Percentiles rank a stretch among this genome's conserved stretches.
Conservation (phyloP, 1,140 invertebrate species). For the Caenorhabditis latens region DNA sequence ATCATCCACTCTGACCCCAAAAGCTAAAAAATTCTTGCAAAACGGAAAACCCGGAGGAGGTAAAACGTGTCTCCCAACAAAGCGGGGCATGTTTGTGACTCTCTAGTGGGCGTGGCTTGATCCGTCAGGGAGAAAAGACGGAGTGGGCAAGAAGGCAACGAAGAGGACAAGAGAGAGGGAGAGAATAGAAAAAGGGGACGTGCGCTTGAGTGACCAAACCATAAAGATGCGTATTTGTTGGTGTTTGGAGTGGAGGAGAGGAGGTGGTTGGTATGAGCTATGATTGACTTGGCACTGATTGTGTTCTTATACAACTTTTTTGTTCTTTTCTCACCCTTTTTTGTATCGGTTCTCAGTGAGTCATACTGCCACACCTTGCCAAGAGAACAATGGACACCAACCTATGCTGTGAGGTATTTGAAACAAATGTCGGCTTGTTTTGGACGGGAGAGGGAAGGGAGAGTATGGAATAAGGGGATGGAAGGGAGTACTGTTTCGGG, state of each 20-base stretch:
- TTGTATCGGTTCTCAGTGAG: conserved; percentile 44
- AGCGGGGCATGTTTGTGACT: conserved; percentile 22
- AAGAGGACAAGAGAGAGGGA: not conserved
- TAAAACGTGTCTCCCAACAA: too few species aligned
- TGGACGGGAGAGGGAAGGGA: too few species aligned
- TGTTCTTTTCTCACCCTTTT: not conserved
- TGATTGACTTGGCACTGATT: not conserved
- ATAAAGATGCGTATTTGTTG: conserved; percentile 34
- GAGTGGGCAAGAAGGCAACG: not conserved
- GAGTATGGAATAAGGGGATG: too few species aligned
- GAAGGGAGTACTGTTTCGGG: too few species aligned
- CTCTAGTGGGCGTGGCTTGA: conserved; percentile 39
- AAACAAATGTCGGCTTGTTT: conserved; percentile 10
- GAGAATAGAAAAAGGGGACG: not conserved
- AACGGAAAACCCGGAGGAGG: too few species aligned
- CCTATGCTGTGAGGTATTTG: not conserved
- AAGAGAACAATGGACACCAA: not conserved
- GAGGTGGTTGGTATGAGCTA: not conserved
- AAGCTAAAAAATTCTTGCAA: too few species aligned
- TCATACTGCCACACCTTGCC: conserved; percentile 14
- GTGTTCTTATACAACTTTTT: not conserved
- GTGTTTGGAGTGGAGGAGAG: not conserved
- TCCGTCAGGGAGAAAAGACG: not conserved
- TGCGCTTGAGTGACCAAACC: conserved; percentile 55
- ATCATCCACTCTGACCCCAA: too few species aligned